phyloP scores from a whole-genome alignment of 2,888 invertebrate genomes.

The Neocrepidodera transversa region DNA sequence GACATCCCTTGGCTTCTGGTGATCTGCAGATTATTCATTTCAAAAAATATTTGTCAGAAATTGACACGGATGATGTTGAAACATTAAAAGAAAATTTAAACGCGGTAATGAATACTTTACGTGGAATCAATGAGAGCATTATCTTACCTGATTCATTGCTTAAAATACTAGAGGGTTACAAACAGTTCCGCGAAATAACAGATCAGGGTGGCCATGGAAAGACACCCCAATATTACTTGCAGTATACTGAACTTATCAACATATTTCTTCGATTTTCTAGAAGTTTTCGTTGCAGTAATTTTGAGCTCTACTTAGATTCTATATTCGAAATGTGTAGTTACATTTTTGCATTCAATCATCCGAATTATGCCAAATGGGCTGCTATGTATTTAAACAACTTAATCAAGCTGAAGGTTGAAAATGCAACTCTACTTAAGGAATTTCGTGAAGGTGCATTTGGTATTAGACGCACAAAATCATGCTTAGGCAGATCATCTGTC shows the following conservation, averaged over 20 bases:
- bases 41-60: constrained; percentile 42
- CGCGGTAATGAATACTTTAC: too few relatives aligned
- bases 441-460: constrained; percentile 40
- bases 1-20: constrained; percentile 42
- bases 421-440: constrained; percentile 11
- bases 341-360: constrained; percentile 16
- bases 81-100: too few relatives aligned
- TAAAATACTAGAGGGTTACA: constrained; percentile 19
- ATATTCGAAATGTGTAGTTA: constrained; percentile 1
- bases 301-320: constrained; percentile 22
- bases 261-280: constrained; percentile 29
- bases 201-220: constrained; percentile 20
- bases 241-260: constrained; percentile 24
- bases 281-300: constrained; percentile 28
- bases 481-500: constrained; percentile 40
- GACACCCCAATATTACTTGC: constrained; percentile 26
- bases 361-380: constrained; percentile 18
- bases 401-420: not conserved
- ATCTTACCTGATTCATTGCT: constrained; percentile 20
- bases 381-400: constrained; percentile 18
- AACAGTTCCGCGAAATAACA: constrained; percentile 25
- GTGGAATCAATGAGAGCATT: too few relatives aligned
- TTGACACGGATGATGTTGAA: too few relatives aligned
- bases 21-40: constrained; percentile 49
- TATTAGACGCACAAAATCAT: constrained; percentile 40